Conservation (phyloP, 2,888 invertebrate species). For the Formica aserva region DNA sequence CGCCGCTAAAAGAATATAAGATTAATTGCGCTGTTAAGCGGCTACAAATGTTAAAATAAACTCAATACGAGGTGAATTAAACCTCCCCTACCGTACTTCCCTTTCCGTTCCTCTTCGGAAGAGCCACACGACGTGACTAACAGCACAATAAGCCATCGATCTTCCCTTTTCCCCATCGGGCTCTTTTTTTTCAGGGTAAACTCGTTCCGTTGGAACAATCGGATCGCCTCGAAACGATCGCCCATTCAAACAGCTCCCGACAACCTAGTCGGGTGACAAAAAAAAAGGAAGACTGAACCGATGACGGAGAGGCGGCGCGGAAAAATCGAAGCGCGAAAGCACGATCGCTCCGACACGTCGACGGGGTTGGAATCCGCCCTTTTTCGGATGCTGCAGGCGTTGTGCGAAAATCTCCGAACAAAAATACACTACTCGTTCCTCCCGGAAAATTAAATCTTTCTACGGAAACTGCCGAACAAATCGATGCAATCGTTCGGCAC, state of each 20-base stretch:
- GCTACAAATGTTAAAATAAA: conserved; percentile 58
- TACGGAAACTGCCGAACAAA: conserved; percentile 39
- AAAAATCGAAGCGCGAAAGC: conserved; percentile 60
- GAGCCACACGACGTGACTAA: conserved; percentile 63
- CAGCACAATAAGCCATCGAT: conserved; percentile 68
- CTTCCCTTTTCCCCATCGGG: conserved; percentile 25
- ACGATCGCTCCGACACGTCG: conserved; percentile 44
- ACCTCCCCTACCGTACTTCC: conserved; percentile 17
- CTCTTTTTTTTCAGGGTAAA: conserved; percentile 46
- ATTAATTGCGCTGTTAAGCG: conserved; percentile 53
- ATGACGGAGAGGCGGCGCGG: conserved; percentile 59
- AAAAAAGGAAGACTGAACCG: conserved; percentile 34
- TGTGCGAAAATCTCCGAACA: conserved; percentile 43
- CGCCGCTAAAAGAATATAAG: conserved; percentile 29
- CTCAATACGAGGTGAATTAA: conserved; percentile 54
- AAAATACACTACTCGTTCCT: conserved; percentile 41
- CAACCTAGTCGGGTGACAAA: conserved; percentile 52
- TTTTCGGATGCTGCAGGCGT: conserved; percentile 43
- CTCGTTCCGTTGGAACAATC: conserved; percentile 65
- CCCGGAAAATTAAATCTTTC: conserved; percentile 45
- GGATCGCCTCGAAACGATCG: conserved; percentile 67
- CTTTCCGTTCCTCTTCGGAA: not conserved
- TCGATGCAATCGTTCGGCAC: conserved; percentile 12
- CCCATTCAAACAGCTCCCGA: conserved; percentile 67
- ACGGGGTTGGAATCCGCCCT: conserved; percentile 24